Evolutionary conservation across 2,113 vertebrate genomes (phyloP).

Genomic region (Ramphastos sulfuratus): DNA sequence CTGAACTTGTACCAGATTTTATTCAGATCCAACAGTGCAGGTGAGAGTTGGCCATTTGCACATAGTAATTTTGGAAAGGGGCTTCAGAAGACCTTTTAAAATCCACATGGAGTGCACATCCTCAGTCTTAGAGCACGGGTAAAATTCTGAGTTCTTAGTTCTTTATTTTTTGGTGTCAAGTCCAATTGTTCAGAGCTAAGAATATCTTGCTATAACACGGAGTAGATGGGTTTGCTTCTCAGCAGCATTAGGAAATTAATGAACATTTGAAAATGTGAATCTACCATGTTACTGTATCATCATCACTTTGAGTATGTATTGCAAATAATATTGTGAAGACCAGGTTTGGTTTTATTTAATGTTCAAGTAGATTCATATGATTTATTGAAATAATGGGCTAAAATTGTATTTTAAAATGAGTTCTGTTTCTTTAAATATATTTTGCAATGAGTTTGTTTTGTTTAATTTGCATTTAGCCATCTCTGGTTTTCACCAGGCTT

Average conservation of each 20-base stretch:
- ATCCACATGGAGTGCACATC: not conserved
- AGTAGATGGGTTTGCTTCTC: not conserved
- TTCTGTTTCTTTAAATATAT: not conserved
- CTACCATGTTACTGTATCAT: not conserved
- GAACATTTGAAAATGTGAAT: not conserved
- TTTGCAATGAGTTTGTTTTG: not conserved
- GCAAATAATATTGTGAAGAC: not conserved
- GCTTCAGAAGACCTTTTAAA: not conserved
- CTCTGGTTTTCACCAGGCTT: not conserved
- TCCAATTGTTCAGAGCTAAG: not conserved
- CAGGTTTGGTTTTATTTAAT: not conserved
- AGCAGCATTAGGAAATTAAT: not conserved
- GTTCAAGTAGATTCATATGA: not conserved
- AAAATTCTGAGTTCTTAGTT: not conserved
- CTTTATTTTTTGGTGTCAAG: not conserved
- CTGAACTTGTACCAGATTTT: not conserved
- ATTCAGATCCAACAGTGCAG: not conserved
- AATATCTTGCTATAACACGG: not conserved
- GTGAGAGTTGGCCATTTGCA: slow-evolving; percentile 5
- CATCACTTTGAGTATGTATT: not conserved
- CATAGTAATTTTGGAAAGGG: not conserved
- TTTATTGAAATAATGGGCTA: not conserved
- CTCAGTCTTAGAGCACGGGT: not conserved
- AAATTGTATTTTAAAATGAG: not conserved
- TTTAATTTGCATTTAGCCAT: not conserved